A percentile compares a stretch with the other conserved stretches of the same genome.
phyloP scores from a whole-genome alignment of 1,140 invertebrate genomes.

The Drosophila ercepeae region DNA sequence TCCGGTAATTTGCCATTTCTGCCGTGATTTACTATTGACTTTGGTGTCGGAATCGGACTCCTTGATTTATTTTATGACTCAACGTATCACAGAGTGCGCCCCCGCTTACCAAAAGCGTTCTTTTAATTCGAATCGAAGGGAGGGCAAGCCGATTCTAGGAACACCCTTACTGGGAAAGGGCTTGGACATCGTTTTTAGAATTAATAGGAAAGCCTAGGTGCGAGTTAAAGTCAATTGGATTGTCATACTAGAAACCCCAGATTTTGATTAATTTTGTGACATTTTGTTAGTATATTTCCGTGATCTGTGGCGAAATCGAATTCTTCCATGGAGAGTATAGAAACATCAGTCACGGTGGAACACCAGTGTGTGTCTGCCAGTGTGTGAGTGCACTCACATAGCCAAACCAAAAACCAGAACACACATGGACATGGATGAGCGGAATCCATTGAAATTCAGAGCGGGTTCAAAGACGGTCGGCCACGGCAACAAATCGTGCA shows the following conservation, averaged over 20 bases:
- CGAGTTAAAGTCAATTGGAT: no score
- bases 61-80: slow-evolving; percentile 80
- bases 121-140: background rate
- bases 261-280: no score
- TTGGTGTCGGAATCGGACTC: slow-evolving; percentile 69
- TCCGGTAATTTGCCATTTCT: slow-evolving; percentile 50
- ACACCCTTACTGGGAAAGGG: background rate
- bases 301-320: slow-evolving; percentile 3
- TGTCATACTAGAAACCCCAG: no score
- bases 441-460: slow-evolving; percentile 71
- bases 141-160: background rate
- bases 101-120: slow-evolving; percentile 7
- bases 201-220: no score
- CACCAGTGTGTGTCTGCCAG: slow-evolving; percentile 40
- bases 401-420: background rate
- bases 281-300: background rate
- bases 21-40: slow-evolving; percentile 77
- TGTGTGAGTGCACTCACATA: background rate
- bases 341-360: slow-evolving; percentile 70
- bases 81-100: slow-evolving; percentile 56
- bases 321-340: slow-evolving; percentile 41
- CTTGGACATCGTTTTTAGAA: no score
- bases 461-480: slow-evolving; percentile 60
- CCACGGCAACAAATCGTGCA: slow-evolving; percentile 77
- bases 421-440: slow-evolving; percentile 40